Percentiles rank a stretch among this genome's conserved stretches.
Conservation (phyloP, 2,113 vertebrate species). For the Callocephalon fimbriatum region DNA sequence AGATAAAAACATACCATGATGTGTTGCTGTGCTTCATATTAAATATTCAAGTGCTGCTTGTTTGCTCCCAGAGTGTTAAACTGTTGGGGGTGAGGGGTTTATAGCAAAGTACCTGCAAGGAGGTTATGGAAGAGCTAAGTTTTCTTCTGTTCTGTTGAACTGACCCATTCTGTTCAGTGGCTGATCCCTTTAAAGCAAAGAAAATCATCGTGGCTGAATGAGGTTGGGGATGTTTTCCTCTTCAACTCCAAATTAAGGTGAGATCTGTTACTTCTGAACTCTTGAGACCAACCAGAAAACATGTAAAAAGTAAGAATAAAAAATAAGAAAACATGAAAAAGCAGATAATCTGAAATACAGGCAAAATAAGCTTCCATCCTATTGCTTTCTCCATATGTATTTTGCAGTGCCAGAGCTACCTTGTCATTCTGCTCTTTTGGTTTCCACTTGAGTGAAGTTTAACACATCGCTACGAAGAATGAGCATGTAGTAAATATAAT, state of each 20-base stretch:
- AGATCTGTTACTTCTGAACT: neutral
- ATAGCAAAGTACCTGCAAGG: neutral
- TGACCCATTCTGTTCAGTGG: neutral
- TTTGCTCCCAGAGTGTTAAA: neutral
- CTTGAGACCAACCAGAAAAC: neutral
- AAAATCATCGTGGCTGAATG: fast-evolving
- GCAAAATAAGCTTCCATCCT: neutral
- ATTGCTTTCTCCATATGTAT: neutral
- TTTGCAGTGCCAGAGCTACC: neutral
- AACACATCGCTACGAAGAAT: neutral
- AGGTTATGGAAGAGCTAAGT: neutral
- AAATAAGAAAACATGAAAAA: neutral
- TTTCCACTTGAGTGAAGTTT: conserved; percentile 33
- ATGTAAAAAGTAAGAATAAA: neutral
- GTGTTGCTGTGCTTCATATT: neutral
- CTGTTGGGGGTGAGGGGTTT: neutral
- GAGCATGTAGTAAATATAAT: conserved; percentile 39
- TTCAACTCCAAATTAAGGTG: neutral
- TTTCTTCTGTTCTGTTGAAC: neutral
- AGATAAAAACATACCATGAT: fast-evolving
- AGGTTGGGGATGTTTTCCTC: neutral
- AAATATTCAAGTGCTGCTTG: neutral
- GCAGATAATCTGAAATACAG: neutral
- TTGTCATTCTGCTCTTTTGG: neutral
- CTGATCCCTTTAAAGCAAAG: neutral